Percentiles rank a stretch among this genome's conserved stretches.
Evolutionary conservation across 2,888 invertebrate species (phyloP).

Genomic region (Hypolimnas misippus): DNA sequence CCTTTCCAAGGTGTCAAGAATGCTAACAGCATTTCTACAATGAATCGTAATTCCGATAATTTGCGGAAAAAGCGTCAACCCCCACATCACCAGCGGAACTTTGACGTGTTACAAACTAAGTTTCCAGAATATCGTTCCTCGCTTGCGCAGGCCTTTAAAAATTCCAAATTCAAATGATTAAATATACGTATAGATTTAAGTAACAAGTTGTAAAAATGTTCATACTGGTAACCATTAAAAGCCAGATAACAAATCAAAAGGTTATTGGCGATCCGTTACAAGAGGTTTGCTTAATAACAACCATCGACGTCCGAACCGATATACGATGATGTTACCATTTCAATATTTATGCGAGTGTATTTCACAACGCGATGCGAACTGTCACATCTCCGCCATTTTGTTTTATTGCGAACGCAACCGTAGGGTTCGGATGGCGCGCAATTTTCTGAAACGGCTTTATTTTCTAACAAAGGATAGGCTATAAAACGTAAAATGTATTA

Average conservation of each 20-base stretch:
- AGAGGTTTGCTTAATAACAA: constrained; percentile 43
- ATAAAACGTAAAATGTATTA: constrained; percentile 41
- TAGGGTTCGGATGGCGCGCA: constrained; percentile 51
- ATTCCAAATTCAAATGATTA: background rate
- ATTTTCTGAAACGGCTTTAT: constrained; percentile 77
- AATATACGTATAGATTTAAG: constrained; percentile 11
- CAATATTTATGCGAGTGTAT: constrained; percentile 64
- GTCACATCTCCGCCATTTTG: constrained; percentile 64
- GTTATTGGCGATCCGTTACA: constrained; percentile 43
- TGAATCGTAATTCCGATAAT: no score
- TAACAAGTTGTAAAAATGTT: constrained; percentile 21
- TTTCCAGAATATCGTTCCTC: no score
- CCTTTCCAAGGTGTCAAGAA: no score
- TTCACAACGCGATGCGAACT: constrained; percentile 53
- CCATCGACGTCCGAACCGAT: constrained; percentile 52
- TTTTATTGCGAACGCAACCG: constrained; percentile 69
- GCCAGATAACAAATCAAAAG: constrained; percentile 42
- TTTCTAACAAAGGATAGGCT: constrained; percentile 57
- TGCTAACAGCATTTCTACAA: no score
- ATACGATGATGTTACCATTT: constrained; percentile 66
- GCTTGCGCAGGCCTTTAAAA: no score
- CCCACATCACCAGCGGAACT: no score
- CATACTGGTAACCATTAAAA: constrained; percentile 40
- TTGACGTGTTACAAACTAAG: no score
- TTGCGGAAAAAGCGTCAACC: no score